Evolutionary conservation across 2,113 vertebrate genomes (phyloP), one percentile per base, ranked within the genome.

Genomic region (Hydrochoerus hydrochaeris): DNA sequence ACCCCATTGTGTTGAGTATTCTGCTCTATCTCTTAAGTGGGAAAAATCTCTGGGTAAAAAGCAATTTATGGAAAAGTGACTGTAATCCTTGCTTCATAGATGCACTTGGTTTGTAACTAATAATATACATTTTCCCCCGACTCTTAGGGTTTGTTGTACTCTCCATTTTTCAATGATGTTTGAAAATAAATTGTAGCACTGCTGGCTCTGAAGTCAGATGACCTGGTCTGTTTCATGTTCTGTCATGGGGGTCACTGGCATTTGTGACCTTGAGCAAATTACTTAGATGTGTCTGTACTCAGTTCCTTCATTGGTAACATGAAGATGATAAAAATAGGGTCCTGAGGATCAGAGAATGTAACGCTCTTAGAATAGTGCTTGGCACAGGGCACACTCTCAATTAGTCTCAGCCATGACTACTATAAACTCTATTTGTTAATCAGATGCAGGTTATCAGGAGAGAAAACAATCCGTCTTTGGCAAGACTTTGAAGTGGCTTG

Each of bases 261-360:
- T 58, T 80, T 67, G 69, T 52, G 87, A 95, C 96, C 95, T 95
- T 88, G 91, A 97, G 46, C 90, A 65, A 57, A 87, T 95, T 69
- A 75, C 81, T 95, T 83, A 73, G 91, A 90, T 78, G 54, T 88
- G 60, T 85, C 93, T 95, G 92, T 22, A 41, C 91, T 93, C 83
- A 58, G 87, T 95, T 95, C 71, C 88, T 77, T 94, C 69, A 54
- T n/a, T 84, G 88, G 49, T 90, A 90, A 67, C 58, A 14, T 9
- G 58, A 77, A 91, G 71, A 58, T 85, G 84, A 63, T 97, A 92
- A 97, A 95, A 95, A 94, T 83, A 97, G 89, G 75, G 19, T 67
- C 81, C 82, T 16, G 26, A 78, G 62, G 67, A 80, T 41, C 69
- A 57, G 90, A 95, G 81, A 78, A 52, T 58, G 14, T 83, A 49